Percentiles rank a stretch among this genome's conserved stretches.
Evolutionary conservation across 2,888 invertebrate species (phyloP).

Genomic region (Hirtodrosophila confusa): DNA sequence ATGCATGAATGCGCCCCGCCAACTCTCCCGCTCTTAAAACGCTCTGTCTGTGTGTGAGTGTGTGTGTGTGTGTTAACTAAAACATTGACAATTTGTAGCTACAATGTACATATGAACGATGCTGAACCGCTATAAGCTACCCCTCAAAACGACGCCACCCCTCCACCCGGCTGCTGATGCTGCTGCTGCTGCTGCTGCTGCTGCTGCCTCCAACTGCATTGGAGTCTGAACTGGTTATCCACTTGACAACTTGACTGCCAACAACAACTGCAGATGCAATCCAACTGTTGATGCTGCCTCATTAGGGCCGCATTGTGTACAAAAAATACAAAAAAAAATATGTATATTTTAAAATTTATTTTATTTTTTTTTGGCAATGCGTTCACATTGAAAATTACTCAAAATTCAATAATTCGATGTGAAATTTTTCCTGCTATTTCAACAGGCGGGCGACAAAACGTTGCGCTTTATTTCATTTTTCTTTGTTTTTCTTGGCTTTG

Average conservation of each 20-base stretch:
- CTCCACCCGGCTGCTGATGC: slow-evolving; percentile 13
- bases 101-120: slow-evolving; percentile 31
- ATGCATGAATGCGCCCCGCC: slow-evolving; percentile 75
- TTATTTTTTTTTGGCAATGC: slow-evolving; percentile 35
- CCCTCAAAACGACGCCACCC: background rate
- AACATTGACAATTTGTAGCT: slow-evolving; percentile 74
- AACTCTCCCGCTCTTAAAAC: slow-evolving; percentile 30
- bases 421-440: slow-evolving; percentile 22
- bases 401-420: slow-evolving; percentile 14
- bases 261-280: slow-evolving; percentile 17
- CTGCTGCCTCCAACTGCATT: slow-evolving; percentile 40
- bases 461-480: slow-evolving; percentile 28
- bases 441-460: slow-evolving; percentile 11
- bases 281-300: slow-evolving; percentile 41
- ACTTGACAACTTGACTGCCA: slow-evolving; percentile 41
- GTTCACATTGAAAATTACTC: slow-evolving; percentile 3
- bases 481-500: slow-evolving; percentile 5
- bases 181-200: slow-evolving; percentile 12
- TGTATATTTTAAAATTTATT: background rate
- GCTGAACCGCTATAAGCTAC: slow-evolving; percentile 36
- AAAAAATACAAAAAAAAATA: too few relatives aligned
- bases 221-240: slow-evolving; percentile 57
- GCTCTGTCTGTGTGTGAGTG: slow-evolving; percentile 10
- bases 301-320: slow-evolving; percentile 53
- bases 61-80: slow-evolving; percentile 53